Base-by-base conservation (phyloP, 2,113 vertebrate species). In the Myiagra hebetior region DNA sequence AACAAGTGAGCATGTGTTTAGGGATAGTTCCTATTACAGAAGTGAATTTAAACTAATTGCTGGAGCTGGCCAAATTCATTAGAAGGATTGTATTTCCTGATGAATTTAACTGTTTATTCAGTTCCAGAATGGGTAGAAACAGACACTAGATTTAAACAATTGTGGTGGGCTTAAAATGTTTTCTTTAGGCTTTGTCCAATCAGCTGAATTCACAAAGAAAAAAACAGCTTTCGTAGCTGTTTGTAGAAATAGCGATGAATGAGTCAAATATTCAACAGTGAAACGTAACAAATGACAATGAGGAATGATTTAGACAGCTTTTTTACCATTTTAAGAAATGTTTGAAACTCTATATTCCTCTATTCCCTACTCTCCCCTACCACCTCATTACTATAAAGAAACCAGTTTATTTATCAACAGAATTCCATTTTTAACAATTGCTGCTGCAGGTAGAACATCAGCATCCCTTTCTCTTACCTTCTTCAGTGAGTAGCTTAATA, bases 91-190 rank as follows among this genome's bases (percentile, higher is more conserved):
- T 76, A 62, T 74, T 94, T 95, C 42, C 55, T 67, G 67, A 91
- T 77, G 39, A 85, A 86, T 88, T 85, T 95, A 94, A 90, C 64
- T 80, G 53, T 85, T 93, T 82, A 52, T 81, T 96, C 56, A 21
- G 39, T 92, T 84, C 52, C 80, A 94, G 75, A 93, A 94, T 37
- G 15, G 22, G 44, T 33, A 91, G 52, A 57, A 79, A 76, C 19
- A 78, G 42, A 84, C 76, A 95, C 23, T 60, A 83, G 53, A 78
- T 87, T 62, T 89, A 81, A 82, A 85, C 84, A 80, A 87, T 47
- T 62, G 33, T 42, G 74, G 24, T 37, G 47, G 47, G 17, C 21
- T 94, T 89, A 47, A 89, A 85, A 59, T 41, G 12, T 6, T 27
- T 81, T 84, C 47, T 65, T 74, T 27, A 47, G 35, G 11, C 35